Conservation (phyloP, 2,113 vertebrate genomes). For the Stigmatopora nigra region DNA sequence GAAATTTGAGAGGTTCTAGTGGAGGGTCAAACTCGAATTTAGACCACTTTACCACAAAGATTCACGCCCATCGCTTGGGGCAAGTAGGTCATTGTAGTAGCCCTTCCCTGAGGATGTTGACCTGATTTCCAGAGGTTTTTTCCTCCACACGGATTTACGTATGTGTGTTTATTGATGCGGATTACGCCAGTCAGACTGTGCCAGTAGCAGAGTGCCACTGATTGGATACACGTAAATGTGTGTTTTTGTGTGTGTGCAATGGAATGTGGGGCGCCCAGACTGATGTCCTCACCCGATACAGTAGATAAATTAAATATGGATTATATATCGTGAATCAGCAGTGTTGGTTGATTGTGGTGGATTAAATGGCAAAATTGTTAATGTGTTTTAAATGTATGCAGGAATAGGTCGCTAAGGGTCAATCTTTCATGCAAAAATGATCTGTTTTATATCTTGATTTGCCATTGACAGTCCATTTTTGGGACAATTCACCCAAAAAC, state of each 20-base stretch:
- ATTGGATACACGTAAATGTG: conserved; percentile 18
- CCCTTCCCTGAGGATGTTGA: conserved; percentile 42
- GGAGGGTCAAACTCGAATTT: conserved; percentile 20
- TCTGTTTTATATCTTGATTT: too few relatives aligned
- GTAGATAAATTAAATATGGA: conserved; percentile 21
- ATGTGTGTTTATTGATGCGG: conserved; percentile 46
- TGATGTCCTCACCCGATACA: conserved; percentile 18
- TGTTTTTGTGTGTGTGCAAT: conserved; percentile 21
- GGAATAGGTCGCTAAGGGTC: too few relatives aligned
- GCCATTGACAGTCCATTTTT: too few relatives aligned
- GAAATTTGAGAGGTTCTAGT: conserved; percentile 24
- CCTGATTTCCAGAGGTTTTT: conserved; percentile 54
- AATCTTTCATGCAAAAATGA: too few relatives aligned
- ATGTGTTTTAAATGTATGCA: too few relatives aligned
- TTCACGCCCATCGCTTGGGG: conserved; percentile 32
- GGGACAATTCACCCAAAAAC: too few relatives aligned
- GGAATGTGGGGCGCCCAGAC: conserved; percentile 45
- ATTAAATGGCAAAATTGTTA: background rate
- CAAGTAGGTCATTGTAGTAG: conserved; percentile 49
- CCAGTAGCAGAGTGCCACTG: conserved; percentile 20
- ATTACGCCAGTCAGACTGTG: conserved; percentile 42
- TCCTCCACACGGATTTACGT: conserved; percentile 20
- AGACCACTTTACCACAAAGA: conserved; percentile 26
- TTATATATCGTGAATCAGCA: conserved; percentile 21
- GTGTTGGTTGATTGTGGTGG: background rate